phyloP scores from a whole-genome alignment of 2,113 vertebrate genomes.

The Tenrec ecaudatus region DNA sequence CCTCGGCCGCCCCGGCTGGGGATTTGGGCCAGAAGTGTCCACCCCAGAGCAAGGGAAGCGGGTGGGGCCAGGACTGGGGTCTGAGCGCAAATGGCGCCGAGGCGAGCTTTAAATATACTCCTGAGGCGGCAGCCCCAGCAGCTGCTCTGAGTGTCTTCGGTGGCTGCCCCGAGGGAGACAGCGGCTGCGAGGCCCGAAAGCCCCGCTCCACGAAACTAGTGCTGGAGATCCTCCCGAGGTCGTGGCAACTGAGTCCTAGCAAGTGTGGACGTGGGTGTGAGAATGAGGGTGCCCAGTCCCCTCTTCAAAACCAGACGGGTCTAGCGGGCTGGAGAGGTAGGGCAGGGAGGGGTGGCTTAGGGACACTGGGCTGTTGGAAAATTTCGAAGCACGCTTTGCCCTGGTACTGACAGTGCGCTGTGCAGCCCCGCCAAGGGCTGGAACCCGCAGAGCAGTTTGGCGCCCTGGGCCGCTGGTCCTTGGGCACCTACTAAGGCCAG shows the following conservation, averaged over 20 bases:
- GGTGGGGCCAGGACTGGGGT: neutral
- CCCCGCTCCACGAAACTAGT: neutral
- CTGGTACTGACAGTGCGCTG: neutral
- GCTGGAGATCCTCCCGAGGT: neutral
- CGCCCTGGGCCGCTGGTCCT: conserved; percentile 19
- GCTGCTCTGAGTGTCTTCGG: conserved; percentile 46
- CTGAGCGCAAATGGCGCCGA: conserved; percentile 59
- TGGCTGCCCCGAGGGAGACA: neutral
- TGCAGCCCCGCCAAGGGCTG: neutral
- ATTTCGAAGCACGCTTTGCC: conserved; percentile 39
- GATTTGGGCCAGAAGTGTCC: conserved; percentile 56
- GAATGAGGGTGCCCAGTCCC: neutral
- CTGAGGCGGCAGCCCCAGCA: conserved; percentile 50
- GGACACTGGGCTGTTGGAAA: neutral
- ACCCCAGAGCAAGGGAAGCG: neutral
- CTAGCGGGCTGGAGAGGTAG: neutral
- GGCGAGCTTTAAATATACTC: conserved; percentile 56
- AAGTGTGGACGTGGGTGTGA: neutral
- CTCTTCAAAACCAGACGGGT: neutral
- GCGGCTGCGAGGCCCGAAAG: neutral
- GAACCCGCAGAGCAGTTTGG: conserved; percentile 6
- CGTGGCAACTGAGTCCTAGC: neutral
- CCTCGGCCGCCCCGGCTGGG: neutral
- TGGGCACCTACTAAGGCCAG: conserved; percentile 18
- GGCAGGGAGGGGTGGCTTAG: no score